Conservation (phyloP, 2,888 invertebrate species). For the Ptilodon capucinus region DNA sequence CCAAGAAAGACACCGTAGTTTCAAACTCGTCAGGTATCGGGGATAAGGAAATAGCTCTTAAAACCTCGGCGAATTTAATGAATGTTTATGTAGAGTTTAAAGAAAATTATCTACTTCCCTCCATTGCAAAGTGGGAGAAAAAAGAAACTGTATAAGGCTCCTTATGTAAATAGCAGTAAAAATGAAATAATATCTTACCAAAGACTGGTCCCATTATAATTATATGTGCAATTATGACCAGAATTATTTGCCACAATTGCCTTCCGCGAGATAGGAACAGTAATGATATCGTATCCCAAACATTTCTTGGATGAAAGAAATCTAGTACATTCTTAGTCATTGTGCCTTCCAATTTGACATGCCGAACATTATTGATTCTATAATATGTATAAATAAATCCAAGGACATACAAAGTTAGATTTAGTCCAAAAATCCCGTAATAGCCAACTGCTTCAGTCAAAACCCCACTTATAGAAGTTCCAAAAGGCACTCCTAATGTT, state of each 20-base stretch:
- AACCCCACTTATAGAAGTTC: slow-evolving; percentile 77
- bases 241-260: slow-evolving; percentile 51
- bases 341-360: slow-evolving; percentile 49
- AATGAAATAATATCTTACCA: slow-evolving; percentile 49
- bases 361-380: slow-evolving; percentile 62
- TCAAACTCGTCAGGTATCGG: too few relatives aligned
- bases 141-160: too few relatives aligned
- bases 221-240: slow-evolving; percentile 67
- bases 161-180: too few relatives aligned
- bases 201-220: slow-evolving; percentile 69
- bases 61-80: too few relatives aligned
- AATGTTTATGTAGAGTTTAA: too few relatives aligned
- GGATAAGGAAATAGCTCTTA: too few relatives aligned
- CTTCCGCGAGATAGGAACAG: slow-evolving; percentile 51
- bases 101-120: too few relatives aligned
- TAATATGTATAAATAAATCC: slow-evolving; percentile 63
- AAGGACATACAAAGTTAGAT: slow-evolving; percentile 51
- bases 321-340: slow-evolving; percentile 41
- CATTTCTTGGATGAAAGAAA: slow-evolving; percentile 65
- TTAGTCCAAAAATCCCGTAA: slow-evolving; percentile 68
- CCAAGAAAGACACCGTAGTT: too few relatives aligned
- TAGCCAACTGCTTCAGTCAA: slow-evolving; percentile 70
- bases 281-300: slow-evolving; percentile 69
- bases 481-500: slow-evolving; percentile 75
- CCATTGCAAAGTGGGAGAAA: too few relatives aligned